Conservation (phyloP, 2,888 invertebrate genomes). For the Sympetrum striolatum region DNA sequence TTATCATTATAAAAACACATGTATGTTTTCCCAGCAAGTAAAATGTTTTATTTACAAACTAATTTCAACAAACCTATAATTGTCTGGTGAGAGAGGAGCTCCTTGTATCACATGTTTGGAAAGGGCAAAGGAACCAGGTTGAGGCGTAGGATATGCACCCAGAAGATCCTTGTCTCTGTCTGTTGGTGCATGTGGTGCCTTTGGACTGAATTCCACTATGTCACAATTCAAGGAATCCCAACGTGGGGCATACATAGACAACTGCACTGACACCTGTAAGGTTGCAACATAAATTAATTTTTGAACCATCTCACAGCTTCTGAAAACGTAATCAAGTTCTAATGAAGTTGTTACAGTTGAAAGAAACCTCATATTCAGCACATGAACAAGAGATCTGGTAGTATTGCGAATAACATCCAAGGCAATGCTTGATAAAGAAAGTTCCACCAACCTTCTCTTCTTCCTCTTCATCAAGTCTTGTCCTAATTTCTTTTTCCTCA, state of each 20-base stretch:
- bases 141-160: constrained; percentile 71
- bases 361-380: too few species aligned
- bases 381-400: too few species aligned
- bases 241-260: constrained; percentile 17
- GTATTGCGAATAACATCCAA: too few species aligned
- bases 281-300: background rate
- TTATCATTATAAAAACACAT: too few species aligned
- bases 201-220: constrained; percentile 24
- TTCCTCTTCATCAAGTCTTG: constrained; percentile 9
- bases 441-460: background rate
- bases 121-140: constrained; percentile 70
- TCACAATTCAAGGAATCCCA: constrained; percentile 25
- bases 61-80: constrained; percentile 64
- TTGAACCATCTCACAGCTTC: too few species aligned
- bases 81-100: constrained; percentile 68
- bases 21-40: background rate
- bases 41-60: background rate
- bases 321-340: too few species aligned
- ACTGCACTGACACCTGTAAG: background rate
- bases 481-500: constrained; percentile 46
- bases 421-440: too few species aligned
- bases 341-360: too few species aligned
- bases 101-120: constrained; percentile 71
- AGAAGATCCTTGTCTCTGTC: constrained; percentile 66
- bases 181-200: constrained; percentile 38